A percentile compares a stretch with the other conserved stretches of the same genome.
Evolutionary conservation across 2,888 invertebrate genomes (phyloP).

Genomic region (Rhingia campestris): DNA sequence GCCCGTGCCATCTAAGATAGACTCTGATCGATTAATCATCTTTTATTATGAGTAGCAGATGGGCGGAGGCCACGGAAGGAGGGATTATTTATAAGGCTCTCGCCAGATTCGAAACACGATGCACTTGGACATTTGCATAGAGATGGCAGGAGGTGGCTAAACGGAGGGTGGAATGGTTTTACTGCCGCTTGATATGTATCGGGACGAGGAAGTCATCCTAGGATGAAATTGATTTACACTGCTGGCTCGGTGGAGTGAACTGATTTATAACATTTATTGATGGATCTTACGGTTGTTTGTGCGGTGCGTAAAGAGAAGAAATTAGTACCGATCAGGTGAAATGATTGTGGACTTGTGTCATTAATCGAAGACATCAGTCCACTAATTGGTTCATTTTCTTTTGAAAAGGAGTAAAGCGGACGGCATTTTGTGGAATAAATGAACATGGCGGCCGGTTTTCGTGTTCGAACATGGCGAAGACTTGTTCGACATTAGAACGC

Average conservation of each 20-base stretch:
- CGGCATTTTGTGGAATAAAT: background rate
- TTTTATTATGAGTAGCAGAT: slow-evolving; percentile 5
- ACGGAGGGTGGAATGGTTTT: background rate
- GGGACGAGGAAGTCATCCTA: slow-evolving; percentile 45
- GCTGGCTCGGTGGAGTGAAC: slow-evolving; percentile 19
- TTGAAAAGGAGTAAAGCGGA: background rate
- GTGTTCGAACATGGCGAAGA: background rate
- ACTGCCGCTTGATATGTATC: background rate
- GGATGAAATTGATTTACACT: slow-evolving; percentile 45
- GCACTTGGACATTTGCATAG: slow-evolving; percentile 7
- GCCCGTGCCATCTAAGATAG: slow-evolving; percentile 13
- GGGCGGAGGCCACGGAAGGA: background rate
- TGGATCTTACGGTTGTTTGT: slow-evolving; percentile 30
- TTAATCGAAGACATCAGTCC: background rate
- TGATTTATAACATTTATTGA: slow-evolving; percentile 31
- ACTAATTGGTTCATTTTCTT: background rate
- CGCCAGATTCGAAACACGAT: background rate
- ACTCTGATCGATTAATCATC: slow-evolving; percentile 26
- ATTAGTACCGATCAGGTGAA: slow-evolving; percentile 7
- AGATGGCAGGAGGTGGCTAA: background rate
- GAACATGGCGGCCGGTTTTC: background rate
- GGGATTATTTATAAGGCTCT: slow-evolving; percentile 2
- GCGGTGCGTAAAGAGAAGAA: background rate
- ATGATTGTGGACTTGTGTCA: background rate
- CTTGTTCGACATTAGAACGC: background rate